A percentile compares a stretch with the other conserved stretches of the same genome.
Evolutionary conservation across 2,113 vertebrate species (phyloP).

Genomic region (Montifringilla adamsi): DNA sequence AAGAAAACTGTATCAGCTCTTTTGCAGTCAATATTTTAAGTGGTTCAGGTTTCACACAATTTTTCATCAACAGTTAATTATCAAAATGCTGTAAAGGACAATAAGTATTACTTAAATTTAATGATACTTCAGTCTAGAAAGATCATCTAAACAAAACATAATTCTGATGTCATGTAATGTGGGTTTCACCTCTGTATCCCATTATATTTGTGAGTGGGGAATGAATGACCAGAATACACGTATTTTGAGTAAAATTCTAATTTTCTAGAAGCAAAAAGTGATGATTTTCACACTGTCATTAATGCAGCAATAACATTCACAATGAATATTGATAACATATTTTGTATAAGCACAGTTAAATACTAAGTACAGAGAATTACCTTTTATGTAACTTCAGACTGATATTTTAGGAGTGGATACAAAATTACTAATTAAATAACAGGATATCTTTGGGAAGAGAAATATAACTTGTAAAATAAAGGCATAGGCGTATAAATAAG

Average conservation of each 20-base stretch:
- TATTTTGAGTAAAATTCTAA: neutral
- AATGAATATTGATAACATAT: neutral
- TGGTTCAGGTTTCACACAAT: neutral
- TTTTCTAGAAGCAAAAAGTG: neutral
- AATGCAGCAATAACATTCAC: neutral
- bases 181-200: neutral
- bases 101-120: neutral
- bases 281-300: neutral
- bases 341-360: neutral
- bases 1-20: constrained; percentile 25
- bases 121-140: neutral
- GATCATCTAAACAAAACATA: neutral
- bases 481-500: neutral
- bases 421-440: constrained; percentile 1
- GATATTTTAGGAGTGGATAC: neutral
- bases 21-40: constrained; percentile 33
- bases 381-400: neutral
- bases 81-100: neutral
- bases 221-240: neutral
- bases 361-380: neutral
- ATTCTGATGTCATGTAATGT: neutral
- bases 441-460: neutral
- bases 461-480: neutral
- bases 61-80: constrained; percentile 6
- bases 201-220: neutral